Conservation (phyloP, 1,140 invertebrate genomes). For the Zeugodacus cucurbitae region DNA sequence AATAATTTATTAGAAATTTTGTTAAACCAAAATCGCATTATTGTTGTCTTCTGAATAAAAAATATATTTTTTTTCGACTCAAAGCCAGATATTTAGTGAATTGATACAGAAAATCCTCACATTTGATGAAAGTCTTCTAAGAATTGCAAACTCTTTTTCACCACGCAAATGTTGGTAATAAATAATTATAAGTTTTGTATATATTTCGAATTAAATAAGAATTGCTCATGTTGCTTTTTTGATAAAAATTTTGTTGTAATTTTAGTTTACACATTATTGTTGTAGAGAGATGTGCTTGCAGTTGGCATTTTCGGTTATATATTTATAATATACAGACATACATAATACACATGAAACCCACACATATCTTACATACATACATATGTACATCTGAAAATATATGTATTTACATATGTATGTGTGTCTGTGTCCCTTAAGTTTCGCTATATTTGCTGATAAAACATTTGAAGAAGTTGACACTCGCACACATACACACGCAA, state of each 20-base stretch:
- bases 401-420: neutral
- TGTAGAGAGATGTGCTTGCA: neutral
- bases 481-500: neutral
- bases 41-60: too few relatives aligned
- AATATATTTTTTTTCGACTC: too few relatives aligned
- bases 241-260: neutral
- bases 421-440: neutral
- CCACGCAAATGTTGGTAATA: neutral
- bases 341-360: neutral
- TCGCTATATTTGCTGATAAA: neutral
- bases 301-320: neutral
- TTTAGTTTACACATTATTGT: neutral
- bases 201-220: neutral
- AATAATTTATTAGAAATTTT: too few relatives aligned
- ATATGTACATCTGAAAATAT: neutral
- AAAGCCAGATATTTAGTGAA: too few relatives aligned
- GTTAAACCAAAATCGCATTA: too few relatives aligned
- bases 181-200: neutral
- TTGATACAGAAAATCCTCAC: too few relatives aligned
- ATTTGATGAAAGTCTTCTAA: too few relatives aligned
- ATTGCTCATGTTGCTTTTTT: neutral
- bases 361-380: neutral
- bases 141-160: too few relatives aligned
- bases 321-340: neutral
- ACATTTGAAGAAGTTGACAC: constrained; percentile 16